Conservation (phyloP, 2,113 vertebrate species). For the Mohoua ochrocephala region DNA sequence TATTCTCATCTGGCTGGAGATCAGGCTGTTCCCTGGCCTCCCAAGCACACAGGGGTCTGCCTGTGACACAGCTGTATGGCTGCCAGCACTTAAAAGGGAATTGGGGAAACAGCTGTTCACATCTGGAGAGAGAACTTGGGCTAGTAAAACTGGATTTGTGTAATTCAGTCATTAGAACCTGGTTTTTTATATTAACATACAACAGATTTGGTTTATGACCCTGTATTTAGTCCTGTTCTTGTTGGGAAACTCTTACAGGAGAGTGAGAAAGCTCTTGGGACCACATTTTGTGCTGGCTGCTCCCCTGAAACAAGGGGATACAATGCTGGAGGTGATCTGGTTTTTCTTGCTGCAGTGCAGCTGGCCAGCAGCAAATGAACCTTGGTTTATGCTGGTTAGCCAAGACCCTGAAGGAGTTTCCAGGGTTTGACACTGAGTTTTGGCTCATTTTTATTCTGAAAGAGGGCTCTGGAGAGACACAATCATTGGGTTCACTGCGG, state of each 20-base stretch:
- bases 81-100: background rate
- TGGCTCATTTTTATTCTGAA: background rate
- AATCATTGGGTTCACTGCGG: background rate
- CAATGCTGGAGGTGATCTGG: background rate
- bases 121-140: background rate
- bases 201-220: background rate
- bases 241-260: background rate
- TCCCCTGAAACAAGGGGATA: background rate
- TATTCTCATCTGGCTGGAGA: background rate
- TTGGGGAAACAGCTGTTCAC: constrained; percentile 10
- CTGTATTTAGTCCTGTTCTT: background rate
- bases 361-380: background rate
- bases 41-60: background rate
- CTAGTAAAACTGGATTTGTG: background rate
- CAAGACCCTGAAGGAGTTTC: background rate
- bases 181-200: background rate
- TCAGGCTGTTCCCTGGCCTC: background rate
- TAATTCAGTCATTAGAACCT: background rate
- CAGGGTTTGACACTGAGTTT: background rate
- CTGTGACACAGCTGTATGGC: background rate
- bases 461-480: background rate
- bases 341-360: background rate
- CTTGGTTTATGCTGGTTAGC: background rate
- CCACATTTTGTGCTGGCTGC: background rate
- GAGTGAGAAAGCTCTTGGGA: no score